Evolutionary conservation across 2,888 invertebrate genomes (phyloP), one percentile per base, ranked within the genome.

Genomic region (Drosophila emarginata): DNA sequence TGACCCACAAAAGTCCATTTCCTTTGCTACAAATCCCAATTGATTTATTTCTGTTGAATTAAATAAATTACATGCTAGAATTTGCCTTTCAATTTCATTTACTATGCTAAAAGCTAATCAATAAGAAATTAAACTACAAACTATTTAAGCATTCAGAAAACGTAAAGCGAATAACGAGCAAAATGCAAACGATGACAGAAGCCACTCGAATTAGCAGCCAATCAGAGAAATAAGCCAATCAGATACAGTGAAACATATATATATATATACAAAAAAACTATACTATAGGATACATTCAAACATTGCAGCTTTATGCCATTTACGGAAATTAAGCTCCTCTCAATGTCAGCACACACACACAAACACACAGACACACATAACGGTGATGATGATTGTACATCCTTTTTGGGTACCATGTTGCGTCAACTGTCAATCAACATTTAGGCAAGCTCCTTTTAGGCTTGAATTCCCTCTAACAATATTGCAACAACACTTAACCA

Each of bases 291-390:
- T 52, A 26, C 12, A 50, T n/a, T 15, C 23, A 39, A 56, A 50
- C 26, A 15, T 21, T 9, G 14, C 50, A 39, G 39, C 53, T 69
- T 62, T 9, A 32, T 32, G 32, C 9, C 32, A 32, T 32, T 11
- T 71, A 60, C 67, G 71, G 71, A 80, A 75, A 80, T 80, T 71
- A 75, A 80, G 67, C 67, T 66, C 54, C 61, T 57, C 52, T 56
- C 72, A 65, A 64, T 78, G 67, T 37, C 71, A 45, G 54, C 21
- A 32, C 18, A 36, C 32, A 23, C 21, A 39, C 28, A 2, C 5
- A 21, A 21, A 23, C 7, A 15, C 7, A 51, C 28, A 32, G n/a
- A n/a, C n/a, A n/a, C n/a, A n/a, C n/a, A n/a, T 51, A 14, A 58
- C 9, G 63, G 12, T 59, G 32, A 39, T 37, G 59, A 52, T 45